phyloP scores from a whole-genome alignment of 2,113 vertebrate species.

The Paedocypris sp. region DNA sequence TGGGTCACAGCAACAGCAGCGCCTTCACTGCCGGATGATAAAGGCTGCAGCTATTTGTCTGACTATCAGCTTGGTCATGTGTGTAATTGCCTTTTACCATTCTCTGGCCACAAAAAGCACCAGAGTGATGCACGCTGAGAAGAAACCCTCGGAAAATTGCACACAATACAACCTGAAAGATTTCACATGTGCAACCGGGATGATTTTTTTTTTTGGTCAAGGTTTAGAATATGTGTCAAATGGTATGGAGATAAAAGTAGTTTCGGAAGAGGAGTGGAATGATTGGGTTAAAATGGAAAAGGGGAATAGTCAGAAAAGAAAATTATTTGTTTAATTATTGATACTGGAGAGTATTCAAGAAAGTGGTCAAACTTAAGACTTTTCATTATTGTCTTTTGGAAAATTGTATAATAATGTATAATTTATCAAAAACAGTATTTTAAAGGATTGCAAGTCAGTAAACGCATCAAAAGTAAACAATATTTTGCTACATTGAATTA shows the following conservation, averaged over 20 bases:
- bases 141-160: conserved; percentile 46
- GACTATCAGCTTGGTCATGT: conserved; percentile 61
- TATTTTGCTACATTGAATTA: too few species aligned
- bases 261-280: not conserved
- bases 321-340: too few species aligned
- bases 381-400: too few species aligned
- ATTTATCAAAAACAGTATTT: too few species aligned
- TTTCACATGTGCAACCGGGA: conserved; percentile 42
- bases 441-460: too few species aligned
- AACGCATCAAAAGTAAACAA: too few species aligned
- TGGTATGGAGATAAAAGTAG: not conserved
- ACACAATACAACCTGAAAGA: conserved; percentile 56
- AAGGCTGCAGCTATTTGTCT: conserved; percentile 54
- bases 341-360: too few species aligned
- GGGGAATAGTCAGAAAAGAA: too few species aligned
- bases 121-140: conserved; percentile 56
- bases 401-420: too few species aligned
- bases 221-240: not conserved
- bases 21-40: conserved; percentile 53
- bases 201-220: conserved; percentile 26
- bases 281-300: not conserved
- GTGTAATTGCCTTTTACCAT: conserved; percentile 56
- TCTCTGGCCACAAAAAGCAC: conserved; percentile 58
- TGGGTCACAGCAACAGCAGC: conserved; percentile 41
- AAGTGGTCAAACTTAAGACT: too few species aligned